Conservation (phyloP, 2,888 invertebrate genomes). For the Morpho deidamia region DNA sequence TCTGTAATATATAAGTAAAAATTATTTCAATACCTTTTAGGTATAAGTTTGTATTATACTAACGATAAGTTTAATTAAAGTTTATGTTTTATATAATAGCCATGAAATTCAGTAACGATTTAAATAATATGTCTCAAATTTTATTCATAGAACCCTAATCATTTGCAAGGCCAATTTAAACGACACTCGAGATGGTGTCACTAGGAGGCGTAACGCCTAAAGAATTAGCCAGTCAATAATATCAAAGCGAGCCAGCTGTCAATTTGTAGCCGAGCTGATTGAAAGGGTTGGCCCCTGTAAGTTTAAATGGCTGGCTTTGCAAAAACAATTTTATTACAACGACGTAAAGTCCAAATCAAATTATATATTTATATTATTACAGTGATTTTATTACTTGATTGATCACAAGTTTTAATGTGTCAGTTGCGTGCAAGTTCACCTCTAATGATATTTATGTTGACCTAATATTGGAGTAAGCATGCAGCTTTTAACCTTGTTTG, state of each 20-base stretch:
- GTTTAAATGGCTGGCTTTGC: slow-evolving; percentile 13
- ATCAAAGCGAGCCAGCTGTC: slow-evolving; percentile 64
- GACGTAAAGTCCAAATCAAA: slow-evolving; percentile 13
- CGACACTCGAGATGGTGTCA: slow-evolving; percentile 13
- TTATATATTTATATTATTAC: slow-evolving; percentile 26
- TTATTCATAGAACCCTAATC: slow-evolving; percentile 2
- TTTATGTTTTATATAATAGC: too few relatives aligned
- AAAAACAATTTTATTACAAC: slow-evolving; percentile 17
- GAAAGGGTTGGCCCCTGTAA: slow-evolving; percentile 32
- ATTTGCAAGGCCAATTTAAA: slow-evolving; percentile 14
- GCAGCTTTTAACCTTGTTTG: slow-evolving; percentile 10
- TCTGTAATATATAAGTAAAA: too few relatives aligned
- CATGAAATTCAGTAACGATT: too few relatives aligned
- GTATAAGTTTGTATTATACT: too few relatives aligned
- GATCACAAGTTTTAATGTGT: slow-evolving; percentile 51
- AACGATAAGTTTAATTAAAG: too few relatives aligned
- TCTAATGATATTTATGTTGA: slow-evolving; percentile 26
- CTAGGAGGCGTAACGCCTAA: slow-evolving; percentile 38
- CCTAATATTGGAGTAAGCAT: slow-evolving; percentile 8
- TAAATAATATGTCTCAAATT: neutral
- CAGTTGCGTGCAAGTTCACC: slow-evolving; percentile 43
- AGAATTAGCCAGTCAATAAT: slow-evolving; percentile 65
- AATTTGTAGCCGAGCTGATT: slow-evolving; percentile 49
- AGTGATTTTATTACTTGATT: slow-evolving; percentile 46
- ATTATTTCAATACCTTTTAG: too few relatives aligned